Evolutionary conservation across 2,113 vertebrate genomes (phyloP), one percentile per base, ranked within the genome.

Genomic region (Nibea albiflora): DNA sequence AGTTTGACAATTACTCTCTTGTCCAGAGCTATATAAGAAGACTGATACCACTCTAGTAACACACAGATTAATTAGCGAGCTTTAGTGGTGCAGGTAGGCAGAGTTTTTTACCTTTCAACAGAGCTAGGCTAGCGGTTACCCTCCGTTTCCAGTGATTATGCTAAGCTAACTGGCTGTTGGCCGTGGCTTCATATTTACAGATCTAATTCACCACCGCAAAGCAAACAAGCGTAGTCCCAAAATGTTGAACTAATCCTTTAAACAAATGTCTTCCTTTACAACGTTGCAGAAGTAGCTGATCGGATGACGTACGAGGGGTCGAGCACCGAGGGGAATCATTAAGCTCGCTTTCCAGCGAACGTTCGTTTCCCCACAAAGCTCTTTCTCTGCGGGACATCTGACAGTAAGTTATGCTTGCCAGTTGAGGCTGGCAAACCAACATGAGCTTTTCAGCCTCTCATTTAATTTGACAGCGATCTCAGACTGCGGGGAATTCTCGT

Each of bases 381-480:
- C 12, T 49, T 54, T 69, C 65, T 68, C 66, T 56, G 44, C 46
- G 46, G 62, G 58, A 72, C 58, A 76, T 83, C 76, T 70, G 81
- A 80, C 78, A 73, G 70, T 64, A 81, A 80, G 24, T 31, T 60
- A 75, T 66, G 22, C 60, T 54, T 85, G 76, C 77, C 62, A 61
- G 73, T 71, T 72, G 56, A 66, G 12, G 26, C 77, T 76, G 61
- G 69, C 15, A 75, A 57, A 42, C 50, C 74, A 78, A 66, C 49
- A 77, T 39, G 46, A 77, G 64, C 47, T 85, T 74, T 81, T 78
- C 57, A 84, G 67, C 52, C 72, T 28, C 46, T 64, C 71, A 54
- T 85, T 91, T 91, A 91, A 92, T 92, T 83, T 90, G 84, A 83
- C 26, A 74, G 19, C 44, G 7, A 86, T 84, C 53, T 78, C 66